Percentiles rank a stretch among this genome's conserved stretches.
phyloP scores from a whole-genome alignment of 2,797 vertebrate genomes.

The Rhinophrynus dorsalis region DNA sequence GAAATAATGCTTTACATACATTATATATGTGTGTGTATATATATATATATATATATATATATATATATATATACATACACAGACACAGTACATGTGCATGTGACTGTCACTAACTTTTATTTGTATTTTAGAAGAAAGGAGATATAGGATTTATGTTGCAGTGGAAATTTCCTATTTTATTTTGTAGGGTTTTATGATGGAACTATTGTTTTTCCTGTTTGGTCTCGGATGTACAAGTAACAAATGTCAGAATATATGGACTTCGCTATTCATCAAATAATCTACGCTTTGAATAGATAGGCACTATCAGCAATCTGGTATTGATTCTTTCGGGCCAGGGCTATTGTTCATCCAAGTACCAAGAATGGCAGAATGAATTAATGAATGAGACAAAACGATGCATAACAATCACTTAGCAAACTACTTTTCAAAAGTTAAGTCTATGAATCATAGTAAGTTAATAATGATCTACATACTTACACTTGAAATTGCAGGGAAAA shows the following conservation, averaged over 20 bases:
- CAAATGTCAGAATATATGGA: slow-evolving; percentile 87
- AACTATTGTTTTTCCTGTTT: slow-evolving; percentile 59
- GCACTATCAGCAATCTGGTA: slow-evolving; percentile 98
- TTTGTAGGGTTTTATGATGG: slow-evolving; percentile 55
- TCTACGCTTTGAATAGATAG: slow-evolving; percentile 93
- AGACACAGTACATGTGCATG: background rate
- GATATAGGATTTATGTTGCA: slow-evolving; percentile 40
- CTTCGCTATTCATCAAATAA: slow-evolving; percentile 96
- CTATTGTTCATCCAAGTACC: slow-evolving; percentile 94
- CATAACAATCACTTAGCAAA: slow-evolving; percentile 83
- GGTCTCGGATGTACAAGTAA: slow-evolving; percentile 70
- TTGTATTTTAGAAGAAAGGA: slow-evolving; percentile 42
- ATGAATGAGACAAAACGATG: slow-evolving; percentile 94
- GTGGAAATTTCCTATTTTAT: slow-evolving; percentile 59
- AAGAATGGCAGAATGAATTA: slow-evolving; percentile 90
- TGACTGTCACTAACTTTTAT: slow-evolving; percentile 47
- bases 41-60: too few species aligned
- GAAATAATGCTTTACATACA: too few species aligned
- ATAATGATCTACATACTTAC: too few species aligned
- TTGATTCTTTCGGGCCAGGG: slow-evolving; percentile 86
- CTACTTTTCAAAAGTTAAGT: slow-evolving; percentile 55
- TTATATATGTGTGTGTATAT: too few species aligned
- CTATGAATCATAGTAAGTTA: slow-evolving; percentile 1
- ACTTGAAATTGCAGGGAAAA: too few species aligned
- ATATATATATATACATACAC: too few species aligned